Evolutionary conservation across 2,888 invertebrate genomes (phyloP), one percentile per base, ranked within the genome.

Genomic region (Polydrusus pterygomalis): DNA sequence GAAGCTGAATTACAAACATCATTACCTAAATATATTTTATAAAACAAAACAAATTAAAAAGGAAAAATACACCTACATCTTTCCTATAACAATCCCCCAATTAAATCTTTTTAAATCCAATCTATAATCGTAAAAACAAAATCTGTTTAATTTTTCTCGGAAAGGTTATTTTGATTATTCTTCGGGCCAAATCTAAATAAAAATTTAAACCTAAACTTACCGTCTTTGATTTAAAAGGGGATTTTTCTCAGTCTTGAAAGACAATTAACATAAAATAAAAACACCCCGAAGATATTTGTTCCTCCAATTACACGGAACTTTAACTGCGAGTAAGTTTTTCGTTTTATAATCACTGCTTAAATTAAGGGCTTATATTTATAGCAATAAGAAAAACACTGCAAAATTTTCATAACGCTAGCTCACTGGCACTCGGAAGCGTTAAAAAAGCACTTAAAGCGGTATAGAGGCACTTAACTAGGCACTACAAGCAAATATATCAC

Each of bases 261-360:
- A 75, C 70, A 71, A 75, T 75, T 75, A 70, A 75, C 70, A 75
- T 60, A 54, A 67, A 67, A 75, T 71, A 71, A 75, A 67, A 58
- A 67, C 71, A 75, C 75, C 75, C 75, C 54, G 40, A 38, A 56
- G 70, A 64, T 56, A 54, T 51, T 68, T 74, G 10, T 60, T 64
- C 49, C 25, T 15, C 30, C 17, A 64, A 64, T 64, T 64, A 47
- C 30, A 20, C 15, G 47, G 30, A 47, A 63, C 13, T 17, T 17
- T 34, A 62, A 18, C 62, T n/a, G n/a, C 13, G 10, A 34, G 25
- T 10, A 18, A 45, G 40, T 63, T 43, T 43, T 18, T 45, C 10
- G 30, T 60, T 17, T 38, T 38, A 18, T 43, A 47, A 47, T 25
- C 34, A 49, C 49, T 34, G 49, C n/a, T 17, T 38, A 17, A 40